Evolutionary conservation across 1,140 invertebrate species (phyloP), one percentile per base, ranked within the genome.

Genomic region (Eufriesea mexicana): DNA sequence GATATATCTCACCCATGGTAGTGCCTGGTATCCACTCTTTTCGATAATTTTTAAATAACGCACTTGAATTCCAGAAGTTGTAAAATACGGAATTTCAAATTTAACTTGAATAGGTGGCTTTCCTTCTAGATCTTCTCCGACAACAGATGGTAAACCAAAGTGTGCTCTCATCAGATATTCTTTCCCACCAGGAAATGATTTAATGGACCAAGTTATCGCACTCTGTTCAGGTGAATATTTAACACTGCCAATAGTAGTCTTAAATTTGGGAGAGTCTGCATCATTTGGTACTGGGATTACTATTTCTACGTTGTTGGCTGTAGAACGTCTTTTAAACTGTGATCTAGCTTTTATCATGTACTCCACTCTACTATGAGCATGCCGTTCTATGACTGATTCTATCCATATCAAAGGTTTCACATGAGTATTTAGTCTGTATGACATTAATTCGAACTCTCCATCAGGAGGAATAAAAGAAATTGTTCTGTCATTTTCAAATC

Each of bases 391-490:
- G 2, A 99, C 99, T 45, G 99, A 99, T 93, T 99, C 99, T 86
- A 99, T 99, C 99, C 99, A 99, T 91, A 99, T 99, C 45, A 99
- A 93, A 1, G 99, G 99, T 92, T 99, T 99, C 0, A 98, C 98
- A 94, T 99, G 98, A 9, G 99, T 99, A 91, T 99, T 99, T 8
- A 99, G 94, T 72, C 99, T 96, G 94, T 99, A 99, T 0, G 99
- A 99, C 99, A 99, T 99, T n/a, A 99, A 94, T 93, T 99, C 99
- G 95, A 99, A 99, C 93, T 99, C 99, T 45, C 99, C 99, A 95
- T 99, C 99, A 0, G 99, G 99, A 62, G 99, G 99, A 91, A 99
- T 99, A 90, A 99, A 99, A 0, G 98, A 99, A 86, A 99, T 99
- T 0, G 99, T 99, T 59, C 99, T 96, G 92, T 99, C 99, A 93